Evolutionary conservation across 2,797 vertebrate species (phyloP), one percentile per base, ranked within the genome.

Genomic region (Gadopsis bispinosus): DNA sequence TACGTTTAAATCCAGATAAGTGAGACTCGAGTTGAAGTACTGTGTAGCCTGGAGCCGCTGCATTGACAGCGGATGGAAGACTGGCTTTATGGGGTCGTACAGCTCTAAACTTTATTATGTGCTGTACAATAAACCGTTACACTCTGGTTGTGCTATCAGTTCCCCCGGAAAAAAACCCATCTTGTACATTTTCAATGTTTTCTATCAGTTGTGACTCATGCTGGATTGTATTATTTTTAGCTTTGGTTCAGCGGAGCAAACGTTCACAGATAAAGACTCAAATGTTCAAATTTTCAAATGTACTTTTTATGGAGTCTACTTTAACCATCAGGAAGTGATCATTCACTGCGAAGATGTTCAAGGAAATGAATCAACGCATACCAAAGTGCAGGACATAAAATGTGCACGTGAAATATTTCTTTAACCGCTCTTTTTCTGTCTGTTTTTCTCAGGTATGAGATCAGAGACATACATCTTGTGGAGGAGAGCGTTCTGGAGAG

Each of bases 401-500:
- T 70, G 0, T 26, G 61, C n/a, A 53, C 61, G 6, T 19, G n/a
- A 62, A 61, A 50, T 66, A 33, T 74, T 56, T 33, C 26, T 61
- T n/a, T 67, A 39, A 67, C 70, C n/a, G 65, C n/a, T 20, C 12
- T 14, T 65, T 48, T 39, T 14, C 4, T 48, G 3, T 55, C 1
- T 59, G 1, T 59, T 72, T 26, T 59, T 17, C 60, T 5, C 91
- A 99, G 98, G 89, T 98, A 98, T 4, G 98, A 99, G 94, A 99
- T 99, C 90, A 96, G 97, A 3, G 98, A 99, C 87, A 90, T 96
- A 0, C 97, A 99, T 89, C 95, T 98, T 16, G 97, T 98, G 0
- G 98, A 99, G 1, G 97, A 98, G 86, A 98, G 96, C 73, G 97
- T 99, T 62, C 93, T 99, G 94, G 97, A 99, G 89, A 96, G 96